Evolutionary conservation across 2,113 vertebrate species (phyloP).

Genomic region (Marmota monax): DNA sequence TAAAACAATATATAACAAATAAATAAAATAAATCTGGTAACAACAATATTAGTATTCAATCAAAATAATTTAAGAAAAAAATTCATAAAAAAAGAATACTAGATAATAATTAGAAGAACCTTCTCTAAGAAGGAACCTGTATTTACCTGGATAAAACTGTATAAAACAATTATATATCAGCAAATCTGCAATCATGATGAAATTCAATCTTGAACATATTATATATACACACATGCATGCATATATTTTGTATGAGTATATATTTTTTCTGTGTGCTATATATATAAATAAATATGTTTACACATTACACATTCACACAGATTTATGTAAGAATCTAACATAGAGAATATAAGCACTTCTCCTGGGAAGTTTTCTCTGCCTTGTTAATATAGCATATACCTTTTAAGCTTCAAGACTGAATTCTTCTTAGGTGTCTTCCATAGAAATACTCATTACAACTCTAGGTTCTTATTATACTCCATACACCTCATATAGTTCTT

Average conservation of each 20-base stretch:
- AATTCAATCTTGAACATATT: neutral
- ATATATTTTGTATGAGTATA: neutral
- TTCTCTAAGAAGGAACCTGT: neutral
- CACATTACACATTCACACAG: neutral
- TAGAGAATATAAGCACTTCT: neutral
- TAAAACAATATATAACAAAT: neutral
- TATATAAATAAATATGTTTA: neutral
- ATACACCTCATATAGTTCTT: neutral
- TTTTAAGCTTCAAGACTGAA: neutral
- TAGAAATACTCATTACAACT: slow-evolving; percentile 1
- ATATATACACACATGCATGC: neutral
- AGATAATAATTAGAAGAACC: slow-evolving; percentile 19
- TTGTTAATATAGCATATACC: neutral
- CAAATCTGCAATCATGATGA: neutral
- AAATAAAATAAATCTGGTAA: slow-evolving; percentile 24
- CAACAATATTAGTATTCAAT: neutral
- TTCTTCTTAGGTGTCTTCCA: neutral
- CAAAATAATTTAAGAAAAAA: neutral
- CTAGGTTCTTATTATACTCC: neutral
- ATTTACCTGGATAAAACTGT: neutral
- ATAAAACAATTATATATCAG: neutral
- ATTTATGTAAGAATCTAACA: neutral
- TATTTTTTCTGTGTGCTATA: neutral
- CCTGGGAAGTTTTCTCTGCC: neutral
- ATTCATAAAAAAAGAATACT: neutral